Conservation (phyloP, 2,888 invertebrate species). For the Aproaerema taeniolella region DNA sequence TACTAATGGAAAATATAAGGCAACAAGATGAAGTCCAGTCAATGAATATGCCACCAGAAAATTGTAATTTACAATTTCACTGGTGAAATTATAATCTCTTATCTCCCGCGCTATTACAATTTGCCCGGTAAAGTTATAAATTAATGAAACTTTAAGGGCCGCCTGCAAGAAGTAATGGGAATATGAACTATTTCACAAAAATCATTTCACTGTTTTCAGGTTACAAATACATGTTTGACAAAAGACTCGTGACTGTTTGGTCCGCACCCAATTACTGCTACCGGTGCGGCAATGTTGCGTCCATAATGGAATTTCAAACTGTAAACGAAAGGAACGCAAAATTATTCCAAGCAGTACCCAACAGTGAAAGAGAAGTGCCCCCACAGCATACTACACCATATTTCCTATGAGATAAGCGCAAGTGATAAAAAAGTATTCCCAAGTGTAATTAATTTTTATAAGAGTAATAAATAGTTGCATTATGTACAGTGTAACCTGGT, state of each 20-base stretch:
- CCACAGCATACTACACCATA: slow-evolving; percentile 96
- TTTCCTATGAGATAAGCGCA: slow-evolving; percentile 80
- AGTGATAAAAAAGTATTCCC: slow-evolving; percentile 43
- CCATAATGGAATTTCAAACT: slow-evolving; percentile 93
- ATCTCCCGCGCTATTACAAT: too few relatives aligned
- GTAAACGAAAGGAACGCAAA: slow-evolving; percentile 87
- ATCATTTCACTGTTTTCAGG: slow-evolving; percentile 84
- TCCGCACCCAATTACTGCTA: slow-evolving; percentile 99
- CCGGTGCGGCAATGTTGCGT: slow-evolving; percentile 98
- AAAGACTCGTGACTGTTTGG: slow-evolving; percentile 98
- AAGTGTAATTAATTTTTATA: slow-evolving; percentile 42
- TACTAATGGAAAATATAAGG: too few relatives aligned
- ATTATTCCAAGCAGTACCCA: slow-evolving; percentile 97
- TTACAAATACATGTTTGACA: slow-evolving; percentile 98
- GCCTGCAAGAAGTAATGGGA: too few relatives aligned
- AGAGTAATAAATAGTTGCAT: slow-evolving; percentile 59
- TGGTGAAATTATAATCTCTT: too few relatives aligned
- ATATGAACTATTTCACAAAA: too few relatives aligned
- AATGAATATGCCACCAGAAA: too few relatives aligned
- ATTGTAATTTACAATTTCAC: too few relatives aligned
- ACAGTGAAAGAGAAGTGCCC: slow-evolving; percentile 95
- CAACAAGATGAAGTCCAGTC: too few relatives aligned
- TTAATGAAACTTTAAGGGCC: too few relatives aligned
- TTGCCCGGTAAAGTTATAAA: too few relatives aligned
- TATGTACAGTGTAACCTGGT: slow-evolving; percentile 17